These are phyloP conservation scores for Sciurus vulgaris DNA, from an alignment of 2,797 vertebrate genomes.

Conservation along the genomic window DNA sequence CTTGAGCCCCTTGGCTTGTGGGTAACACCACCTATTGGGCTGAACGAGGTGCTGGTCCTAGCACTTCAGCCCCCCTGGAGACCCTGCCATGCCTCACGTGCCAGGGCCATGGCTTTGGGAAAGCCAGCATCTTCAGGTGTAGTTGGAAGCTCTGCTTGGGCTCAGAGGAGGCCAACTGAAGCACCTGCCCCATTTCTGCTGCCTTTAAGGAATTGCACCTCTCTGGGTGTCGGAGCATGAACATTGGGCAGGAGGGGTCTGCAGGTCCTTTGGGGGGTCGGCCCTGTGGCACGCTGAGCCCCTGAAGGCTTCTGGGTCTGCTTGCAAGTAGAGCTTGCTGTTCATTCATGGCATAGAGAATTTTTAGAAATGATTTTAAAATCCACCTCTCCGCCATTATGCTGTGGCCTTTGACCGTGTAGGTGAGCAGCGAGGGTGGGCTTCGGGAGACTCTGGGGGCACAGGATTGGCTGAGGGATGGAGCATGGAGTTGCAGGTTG, in stretches of 20 bases:
- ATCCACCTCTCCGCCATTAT: rapidly evolving
- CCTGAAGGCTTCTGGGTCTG: rapidly evolving
- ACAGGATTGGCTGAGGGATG: rapidly evolving
- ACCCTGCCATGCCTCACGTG: background rate
- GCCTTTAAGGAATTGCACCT: background rate
- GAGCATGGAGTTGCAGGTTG: background rate
- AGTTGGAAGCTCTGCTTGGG: background rate
- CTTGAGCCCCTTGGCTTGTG: background rate
- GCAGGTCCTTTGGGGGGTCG: rapidly evolving
- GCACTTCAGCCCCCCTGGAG: background rate
- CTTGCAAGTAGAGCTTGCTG: background rate
- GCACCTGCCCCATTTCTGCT: background rate
- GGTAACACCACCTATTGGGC: background rate
- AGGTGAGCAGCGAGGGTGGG: background rate
- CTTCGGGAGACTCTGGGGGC: background rate
- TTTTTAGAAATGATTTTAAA: background rate
- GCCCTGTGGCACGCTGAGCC: background rate
- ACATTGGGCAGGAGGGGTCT: background rate
- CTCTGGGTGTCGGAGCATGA: background rate
- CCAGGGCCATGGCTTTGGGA: too few relatives aligned
- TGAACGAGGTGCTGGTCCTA: rapidly evolving
- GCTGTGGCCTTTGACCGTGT: background rate
- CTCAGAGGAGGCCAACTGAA: background rate
- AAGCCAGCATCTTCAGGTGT: background rate
- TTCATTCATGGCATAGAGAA: background rate